phyloP scores from a whole-genome alignment of 2,113 vertebrate species.

The Pangasianodon hypophthalmus region DNA sequence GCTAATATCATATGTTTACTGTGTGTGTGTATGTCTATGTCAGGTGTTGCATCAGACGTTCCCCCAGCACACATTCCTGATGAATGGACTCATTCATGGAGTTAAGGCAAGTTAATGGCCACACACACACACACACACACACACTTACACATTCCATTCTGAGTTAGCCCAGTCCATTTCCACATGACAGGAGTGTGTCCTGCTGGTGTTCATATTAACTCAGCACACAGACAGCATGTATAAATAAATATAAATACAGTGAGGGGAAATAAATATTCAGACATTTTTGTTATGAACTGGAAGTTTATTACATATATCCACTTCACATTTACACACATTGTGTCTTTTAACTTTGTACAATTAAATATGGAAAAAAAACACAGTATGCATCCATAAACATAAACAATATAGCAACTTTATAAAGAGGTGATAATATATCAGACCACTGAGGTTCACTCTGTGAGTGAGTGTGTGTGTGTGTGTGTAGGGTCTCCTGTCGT shows the following conservation, averaged over 20 bases:
- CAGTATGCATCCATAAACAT: background rate
- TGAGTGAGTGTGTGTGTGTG: background rate
- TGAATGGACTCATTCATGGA: constrained; percentile 91
- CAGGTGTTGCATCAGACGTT: constrained; percentile 89
- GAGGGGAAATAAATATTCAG: background rate
- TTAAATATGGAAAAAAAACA: no score
- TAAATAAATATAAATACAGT: background rate
- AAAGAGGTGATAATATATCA: background rate
- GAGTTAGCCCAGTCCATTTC: no score
- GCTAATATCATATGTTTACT: background rate
- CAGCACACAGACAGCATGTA: background rate
- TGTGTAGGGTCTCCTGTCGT: constrained; percentile 88
- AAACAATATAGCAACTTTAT: background rate
- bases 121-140: background rate
- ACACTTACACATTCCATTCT: background rate
- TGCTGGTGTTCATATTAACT: no score
- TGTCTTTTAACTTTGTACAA: no score
- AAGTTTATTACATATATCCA: no score
- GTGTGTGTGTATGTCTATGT: background rate
- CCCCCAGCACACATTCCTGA: constrained; percentile 90
- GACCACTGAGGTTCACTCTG: background rate
- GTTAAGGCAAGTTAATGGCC: constrained; percentile 80
- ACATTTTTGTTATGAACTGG: no score
- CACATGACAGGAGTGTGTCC: no score
- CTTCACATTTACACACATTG: no score